Base-by-base conservation (phyloP, 2,888 invertebrate species). In the Drosophila macrospina region DNA sequence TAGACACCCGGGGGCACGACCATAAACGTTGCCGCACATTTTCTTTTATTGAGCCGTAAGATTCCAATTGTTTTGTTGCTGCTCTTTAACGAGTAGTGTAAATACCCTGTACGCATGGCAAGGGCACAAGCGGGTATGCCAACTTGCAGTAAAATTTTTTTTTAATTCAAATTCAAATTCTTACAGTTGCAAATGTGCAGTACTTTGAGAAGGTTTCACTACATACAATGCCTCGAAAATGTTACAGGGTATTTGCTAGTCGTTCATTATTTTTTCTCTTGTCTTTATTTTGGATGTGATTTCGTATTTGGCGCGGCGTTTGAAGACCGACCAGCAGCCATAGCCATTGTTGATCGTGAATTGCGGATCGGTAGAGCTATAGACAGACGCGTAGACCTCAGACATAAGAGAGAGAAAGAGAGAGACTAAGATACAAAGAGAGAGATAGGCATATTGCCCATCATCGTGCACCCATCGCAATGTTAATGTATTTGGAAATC, bases 401-500 rank as follows among this genome's bases (percentile, higher is more conserved):
- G 13, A 20, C 24, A 16, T 11, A 11, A 37, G 8, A 47, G 13
- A 26, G 16, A 26, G 11, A 50, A 11, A 24, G 13, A 26, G 8
- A 57, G 61, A 39, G 65, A 16, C 63, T 16, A 11, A 37, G 8
- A 47, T 10, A 26, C 16, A 26, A 8, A 50, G 11, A 24, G 13
- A 26, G 10, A 26, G 24, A 30, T 6, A 32, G 6, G 10, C 34
- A 28, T 28, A 45, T 44, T 26, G 36, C 24, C 44, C 42, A 41
- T 51, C 78, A 67, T 69, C 82, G 85, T 88, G 87, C 85, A 84
- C 81, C 75, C 80, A 78, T 72, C 89, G 89, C 82, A 81, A 87
- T 86, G 72, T 84, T 80, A 89, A 89, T 89, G 84, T 76, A 79
- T 89, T 90, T 89, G 89, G 86, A 90, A 89, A 89, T 88, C 88